These are phyloP conservation scores for Hydrozoanthus tunicans DNA, from an alignment of 64 coral and sea anemone genomes.

Conservation along the genomic window DNA sequence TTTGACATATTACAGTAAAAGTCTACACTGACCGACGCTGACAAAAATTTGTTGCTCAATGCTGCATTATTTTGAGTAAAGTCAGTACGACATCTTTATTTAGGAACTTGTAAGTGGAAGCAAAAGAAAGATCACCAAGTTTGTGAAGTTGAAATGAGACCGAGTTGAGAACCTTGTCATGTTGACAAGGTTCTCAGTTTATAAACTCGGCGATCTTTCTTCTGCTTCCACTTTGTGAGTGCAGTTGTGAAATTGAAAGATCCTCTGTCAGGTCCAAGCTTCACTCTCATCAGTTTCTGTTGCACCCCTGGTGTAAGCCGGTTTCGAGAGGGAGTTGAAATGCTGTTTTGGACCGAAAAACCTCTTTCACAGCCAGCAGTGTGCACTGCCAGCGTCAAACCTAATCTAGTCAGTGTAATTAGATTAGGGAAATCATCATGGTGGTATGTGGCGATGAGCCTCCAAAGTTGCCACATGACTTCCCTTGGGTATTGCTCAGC, in stretches of 20 bases:
- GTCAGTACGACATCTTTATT: slow-evolving; percentile 13
- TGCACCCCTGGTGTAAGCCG: slow-evolving; percentile 31
- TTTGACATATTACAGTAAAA: slow-evolving; percentile 22
- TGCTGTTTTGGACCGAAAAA: slow-evolving; percentile 60
- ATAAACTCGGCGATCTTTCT: slow-evolving; percentile 59
- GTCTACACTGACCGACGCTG: slow-evolving; percentile 22
- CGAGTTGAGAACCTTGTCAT: slow-evolving; percentile 27
- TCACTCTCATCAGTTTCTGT: slow-evolving; percentile 59
- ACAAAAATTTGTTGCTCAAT: slow-evolving; percentile 25
- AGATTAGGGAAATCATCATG: slow-evolving; percentile 35
- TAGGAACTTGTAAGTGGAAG: not conserved
- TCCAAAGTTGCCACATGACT: slow-evolving; percentile 39
- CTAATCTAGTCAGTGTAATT: slow-evolving; percentile 18
- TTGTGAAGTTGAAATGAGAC: slow-evolving; percentile 20
- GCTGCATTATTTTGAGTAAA: slow-evolving; percentile 25
- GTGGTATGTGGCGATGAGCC: not conserved
- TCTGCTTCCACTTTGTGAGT: slow-evolving; percentile 53
- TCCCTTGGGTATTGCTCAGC: slow-evolving; percentile 47
- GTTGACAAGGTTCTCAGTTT: slow-evolving; percentile 59
- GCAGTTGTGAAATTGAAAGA: slow-evolving; percentile 52
- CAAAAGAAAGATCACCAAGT: not conserved
- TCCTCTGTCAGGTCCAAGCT: slow-evolving; percentile 60
- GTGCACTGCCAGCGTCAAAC: slow-evolving; percentile 49
- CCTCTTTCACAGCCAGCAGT: slow-evolving; percentile 64
- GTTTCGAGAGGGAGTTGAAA: slow-evolving; percentile 65